phyloP scores from a whole-genome alignment of 2,888 invertebrate species.

The Spilarctia lutea region DNA sequence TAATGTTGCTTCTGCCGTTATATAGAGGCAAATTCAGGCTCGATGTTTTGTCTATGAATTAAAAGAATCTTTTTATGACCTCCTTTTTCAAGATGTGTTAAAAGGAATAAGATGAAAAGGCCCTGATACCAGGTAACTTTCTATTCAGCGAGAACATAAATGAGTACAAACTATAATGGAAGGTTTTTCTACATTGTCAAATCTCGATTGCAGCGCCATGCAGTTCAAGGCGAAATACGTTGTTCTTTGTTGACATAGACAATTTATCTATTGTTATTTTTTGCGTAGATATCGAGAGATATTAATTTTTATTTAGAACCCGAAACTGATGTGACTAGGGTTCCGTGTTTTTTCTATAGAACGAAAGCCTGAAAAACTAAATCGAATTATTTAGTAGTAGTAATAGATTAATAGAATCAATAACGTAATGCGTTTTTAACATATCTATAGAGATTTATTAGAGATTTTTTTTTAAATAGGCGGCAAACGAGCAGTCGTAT shows the following conservation, averaged over 20 bases:
- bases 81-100: neutral
- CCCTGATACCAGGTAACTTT: neutral
- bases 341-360: too few species aligned
- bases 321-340: too few species aligned
- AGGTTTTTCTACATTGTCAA: neutral
- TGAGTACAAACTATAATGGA: neutral
- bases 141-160: neutral
- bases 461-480: too few species aligned
- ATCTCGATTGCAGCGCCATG: neutral
- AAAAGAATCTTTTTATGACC: neutral
- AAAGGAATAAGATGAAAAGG: neutral
- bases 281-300: neutral
- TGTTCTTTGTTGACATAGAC: neutral
- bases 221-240: conserved; percentile 6
- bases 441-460: neutral
- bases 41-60: neutral
- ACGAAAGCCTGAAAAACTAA: too few species aligned
- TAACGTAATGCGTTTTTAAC: too few species aligned
- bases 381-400: too few species aligned
- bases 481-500: too few species aligned
- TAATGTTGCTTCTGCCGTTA: neutral
- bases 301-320: too few species aligned
- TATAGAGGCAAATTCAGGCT: neutral
- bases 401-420: too few species aligned
- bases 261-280: conserved; percentile 1